Evolutionary conservation across 2,888 invertebrate species (phyloP).

Genomic region (Chloroclystis v-ata): DNA sequence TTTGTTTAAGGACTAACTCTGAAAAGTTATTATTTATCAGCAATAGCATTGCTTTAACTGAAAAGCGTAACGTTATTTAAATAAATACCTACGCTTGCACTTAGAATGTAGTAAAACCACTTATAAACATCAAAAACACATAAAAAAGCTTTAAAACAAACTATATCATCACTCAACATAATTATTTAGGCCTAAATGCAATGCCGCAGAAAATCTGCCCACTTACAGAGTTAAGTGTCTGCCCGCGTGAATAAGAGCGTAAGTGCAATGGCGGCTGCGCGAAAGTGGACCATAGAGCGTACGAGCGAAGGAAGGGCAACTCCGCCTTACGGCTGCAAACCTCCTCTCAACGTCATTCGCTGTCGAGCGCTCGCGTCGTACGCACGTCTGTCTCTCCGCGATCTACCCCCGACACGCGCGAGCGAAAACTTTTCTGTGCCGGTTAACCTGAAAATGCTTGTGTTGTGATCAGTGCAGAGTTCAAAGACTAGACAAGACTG

Average conservation of each 20-base stretch:
- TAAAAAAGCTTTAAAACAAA: conserved; percentile 6
- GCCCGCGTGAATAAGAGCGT: conserved; percentile 42
- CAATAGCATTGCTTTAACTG: too few species aligned
- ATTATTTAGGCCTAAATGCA: conserved; percentile 74
- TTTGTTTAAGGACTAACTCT: too few species aligned
- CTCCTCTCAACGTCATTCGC: conserved; percentile 60
- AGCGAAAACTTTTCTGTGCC: conserved; percentile 73
- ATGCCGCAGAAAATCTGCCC: conserved; percentile 72
- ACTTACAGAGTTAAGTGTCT: conserved; percentile 70
- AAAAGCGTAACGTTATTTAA: too few species aligned
- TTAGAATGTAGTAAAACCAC: neutral
- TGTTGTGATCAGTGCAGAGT: conserved; percentile 62
- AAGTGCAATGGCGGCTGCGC: conserved; percentile 43
- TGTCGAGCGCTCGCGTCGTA: conserved; percentile 48
- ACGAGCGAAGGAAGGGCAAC: conserved; percentile 65
- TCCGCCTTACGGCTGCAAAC: conserved; percentile 48
- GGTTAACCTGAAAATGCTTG: conserved; percentile 56
- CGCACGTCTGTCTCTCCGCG: conserved; percentile 44
- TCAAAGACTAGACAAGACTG: conserved; percentile 54
- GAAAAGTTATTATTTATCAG: too few species aligned
- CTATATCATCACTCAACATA: conserved; percentile 31
- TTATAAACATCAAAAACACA: neutral
- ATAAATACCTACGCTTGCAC: too few species aligned
- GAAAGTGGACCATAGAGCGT: conserved; percentile 68
- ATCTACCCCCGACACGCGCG: conserved; percentile 43